Percentiles rank a stretch among this genome's conserved stretches.
These are phyloP conservation scores for Mellivora capensis DNA, from an alignment of 2,113 vertebrate genomes.

Conservation along the genomic window DNA sequence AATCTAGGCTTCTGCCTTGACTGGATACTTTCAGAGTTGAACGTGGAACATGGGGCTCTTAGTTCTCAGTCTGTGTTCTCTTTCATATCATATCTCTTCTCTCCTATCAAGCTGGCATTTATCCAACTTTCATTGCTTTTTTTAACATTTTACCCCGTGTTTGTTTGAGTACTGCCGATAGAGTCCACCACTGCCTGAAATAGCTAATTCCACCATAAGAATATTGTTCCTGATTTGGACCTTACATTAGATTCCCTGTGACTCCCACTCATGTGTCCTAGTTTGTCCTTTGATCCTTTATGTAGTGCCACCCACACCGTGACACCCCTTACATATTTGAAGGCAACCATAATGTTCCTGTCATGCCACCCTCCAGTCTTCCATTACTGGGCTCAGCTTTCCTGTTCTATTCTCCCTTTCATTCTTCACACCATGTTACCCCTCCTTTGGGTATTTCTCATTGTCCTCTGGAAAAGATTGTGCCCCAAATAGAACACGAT, in stretches of 20 bases:
- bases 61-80: neutral
- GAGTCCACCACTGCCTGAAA: neutral
- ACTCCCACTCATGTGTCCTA: neutral
- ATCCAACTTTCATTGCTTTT: neutral
- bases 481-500: constrained; percentile 50
- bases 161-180: neutral
- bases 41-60: neutral
- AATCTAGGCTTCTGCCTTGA: neutral
- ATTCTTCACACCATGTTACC: constrained; percentile 51
- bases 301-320: neutral
- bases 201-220: neutral
- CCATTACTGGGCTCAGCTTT: neutral
- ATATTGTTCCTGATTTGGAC: neutral
- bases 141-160: neutral
- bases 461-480: constrained; percentile 50
- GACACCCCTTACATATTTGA: neutral
- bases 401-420: constrained; percentile 42
- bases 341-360: neutral
- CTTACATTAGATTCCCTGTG: neutral
- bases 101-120: neutral
- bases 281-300: neutral
- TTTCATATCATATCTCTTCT: neutral
- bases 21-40: neutral
- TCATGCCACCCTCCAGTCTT: neutral
- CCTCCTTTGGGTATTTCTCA: constrained; percentile 54